Percentiles rank a stretch among this genome's conserved stretches.
phyloP scores from a whole-genome alignment of 2,797 vertebrate species.

The Lutjanus campechanus region DNA sequence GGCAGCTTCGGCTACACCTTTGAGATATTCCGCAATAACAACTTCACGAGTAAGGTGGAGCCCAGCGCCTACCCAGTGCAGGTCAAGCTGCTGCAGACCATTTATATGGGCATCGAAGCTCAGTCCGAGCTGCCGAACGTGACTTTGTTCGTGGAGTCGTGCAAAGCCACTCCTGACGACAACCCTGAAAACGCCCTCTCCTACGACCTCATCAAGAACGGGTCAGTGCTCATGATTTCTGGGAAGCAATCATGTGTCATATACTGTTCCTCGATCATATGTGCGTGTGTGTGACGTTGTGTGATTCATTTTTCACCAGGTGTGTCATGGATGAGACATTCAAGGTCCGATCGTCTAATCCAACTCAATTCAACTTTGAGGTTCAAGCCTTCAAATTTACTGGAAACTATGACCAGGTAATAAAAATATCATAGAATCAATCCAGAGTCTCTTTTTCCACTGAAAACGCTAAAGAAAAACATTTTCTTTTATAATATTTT shows the following conservation, averaged over 20 bases:
- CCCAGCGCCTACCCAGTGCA: slow-evolving; percentile 77
- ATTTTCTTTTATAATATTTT: too few species aligned
- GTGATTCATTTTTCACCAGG: slow-evolving; percentile 55
- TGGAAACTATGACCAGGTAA: slow-evolving; percentile 80
- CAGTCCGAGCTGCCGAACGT: slow-evolving; percentile 72
- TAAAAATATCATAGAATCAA: neutral
- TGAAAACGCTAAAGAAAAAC: too few species aligned
- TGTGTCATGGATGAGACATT: slow-evolving; percentile 78
- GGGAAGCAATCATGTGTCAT: neutral
- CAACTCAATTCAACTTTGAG: slow-evolving; percentile 72
- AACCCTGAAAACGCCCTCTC: slow-evolving; percentile 69
- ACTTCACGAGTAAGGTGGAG: slow-evolving; percentile 61
- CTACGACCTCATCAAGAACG: slow-evolving; percentile 81
- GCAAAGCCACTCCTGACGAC: slow-evolving; percentile 81
- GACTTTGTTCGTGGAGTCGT: slow-evolving; percentile 83
- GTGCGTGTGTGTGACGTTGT: neutral
- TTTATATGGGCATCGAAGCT: slow-evolving; percentile 82
- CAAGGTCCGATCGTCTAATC: slow-evolving; percentile 18
- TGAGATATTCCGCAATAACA: slow-evolving; percentile 67
- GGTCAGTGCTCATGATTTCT: slow-evolving; percentile 62
- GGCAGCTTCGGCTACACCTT: slow-evolving; percentile 82
- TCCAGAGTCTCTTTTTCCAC: too few species aligned
- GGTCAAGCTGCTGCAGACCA: slow-evolving; percentile 69
- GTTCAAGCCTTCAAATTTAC: slow-evolving; percentile 84
- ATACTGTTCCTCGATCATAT: neutral